Percentiles rank a stretch among this genome's conserved stretches.
Evolutionary conservation across 2,888 invertebrate genomes (phyloP).

Genomic region (Nemotelus nigrinus): DNA sequence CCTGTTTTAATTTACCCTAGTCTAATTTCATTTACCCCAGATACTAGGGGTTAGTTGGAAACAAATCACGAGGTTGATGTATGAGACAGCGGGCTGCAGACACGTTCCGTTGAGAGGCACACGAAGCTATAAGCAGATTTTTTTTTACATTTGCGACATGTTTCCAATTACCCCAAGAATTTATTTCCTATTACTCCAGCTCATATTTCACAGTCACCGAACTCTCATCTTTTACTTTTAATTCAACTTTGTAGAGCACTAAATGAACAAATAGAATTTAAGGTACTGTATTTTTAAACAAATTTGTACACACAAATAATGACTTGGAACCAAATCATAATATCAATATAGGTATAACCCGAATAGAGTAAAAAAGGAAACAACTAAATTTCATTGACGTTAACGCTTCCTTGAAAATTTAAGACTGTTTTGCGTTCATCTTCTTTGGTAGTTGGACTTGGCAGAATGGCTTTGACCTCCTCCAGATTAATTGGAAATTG

Average conservation of each 20-base stretch:
- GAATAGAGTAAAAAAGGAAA: not conserved
- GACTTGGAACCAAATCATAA: not conserved
- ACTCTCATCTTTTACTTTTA: too few relatives aligned
- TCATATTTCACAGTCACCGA: too few relatives aligned
- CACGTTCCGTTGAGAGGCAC: too few relatives aligned
- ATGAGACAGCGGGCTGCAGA: too few relatives aligned
- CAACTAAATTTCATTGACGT: not conserved
- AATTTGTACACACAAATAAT: not conserved
- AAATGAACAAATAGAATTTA: not conserved
- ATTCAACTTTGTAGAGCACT: not conserved
- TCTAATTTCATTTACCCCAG: too few relatives aligned
- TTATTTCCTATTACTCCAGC: too few relatives aligned
- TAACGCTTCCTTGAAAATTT: not conserved
- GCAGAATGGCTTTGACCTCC: not conserved
- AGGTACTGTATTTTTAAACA: not conserved
- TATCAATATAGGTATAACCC: not conserved
- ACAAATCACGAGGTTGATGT: too few relatives aligned
- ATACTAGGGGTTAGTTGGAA: too few relatives aligned
- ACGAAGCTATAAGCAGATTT: too few relatives aligned
- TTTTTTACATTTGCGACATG: too few relatives aligned
- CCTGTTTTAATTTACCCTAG: too few relatives aligned
- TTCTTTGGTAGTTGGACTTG: not conserved
- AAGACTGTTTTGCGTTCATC: slow-evolving; percentile 7
- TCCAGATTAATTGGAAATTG: not conserved
- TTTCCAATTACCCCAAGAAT: too few relatives aligned